Evolutionary conservation across 2,797 vertebrate genomes (phyloP), one percentile per base, ranked within the genome.

Genomic region (Spea hammondii): DNA sequence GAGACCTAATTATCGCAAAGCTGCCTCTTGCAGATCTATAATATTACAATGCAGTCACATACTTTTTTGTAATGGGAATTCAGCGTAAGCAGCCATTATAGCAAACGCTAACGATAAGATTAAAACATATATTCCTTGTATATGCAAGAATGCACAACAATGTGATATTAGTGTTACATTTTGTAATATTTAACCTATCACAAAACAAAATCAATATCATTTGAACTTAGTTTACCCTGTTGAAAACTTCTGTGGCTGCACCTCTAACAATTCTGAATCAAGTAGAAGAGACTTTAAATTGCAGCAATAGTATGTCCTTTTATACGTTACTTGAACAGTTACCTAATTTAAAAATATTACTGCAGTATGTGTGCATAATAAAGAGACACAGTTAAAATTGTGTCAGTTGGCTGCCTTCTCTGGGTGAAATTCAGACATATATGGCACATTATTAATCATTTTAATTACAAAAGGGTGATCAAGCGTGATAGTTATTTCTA

Each of bases 301-400:
- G 10, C 10, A 7, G 51, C 6, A 53, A 53, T 53, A 53, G 10
- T 1, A 53, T 53, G 6, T 53, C 51, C 6, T 53, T 53, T 53
- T 53, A 59, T 2, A 9, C 1, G 55, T 59, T 32, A 62, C 32
- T 32, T 32, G 32, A 32, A 32, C 59, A 62, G 59, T 6, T 62
- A 9, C 12, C 12, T 91, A 90, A 90, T 90, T 91, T 91, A 91
- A 89, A 93, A 90, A 90, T 91, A 90, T 92, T 90, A 90, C 88
- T 85, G 88, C 90, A 90, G 90, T 89, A 90, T 87, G 88, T 8
- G 4, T 91, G 91, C 91, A 88, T 89, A 89, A 90, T 90, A 90
- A 87, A 90, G 89, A 91, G 89, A 90, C 92, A 87, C 90, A 91
- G 91, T 89, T 89, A 84, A 92, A 91, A 90, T 91, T 90, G 89